Evolutionary conservation across 2,888 invertebrate species (phyloP).

Genomic region (Flabesymbios commensalis): DNA sequence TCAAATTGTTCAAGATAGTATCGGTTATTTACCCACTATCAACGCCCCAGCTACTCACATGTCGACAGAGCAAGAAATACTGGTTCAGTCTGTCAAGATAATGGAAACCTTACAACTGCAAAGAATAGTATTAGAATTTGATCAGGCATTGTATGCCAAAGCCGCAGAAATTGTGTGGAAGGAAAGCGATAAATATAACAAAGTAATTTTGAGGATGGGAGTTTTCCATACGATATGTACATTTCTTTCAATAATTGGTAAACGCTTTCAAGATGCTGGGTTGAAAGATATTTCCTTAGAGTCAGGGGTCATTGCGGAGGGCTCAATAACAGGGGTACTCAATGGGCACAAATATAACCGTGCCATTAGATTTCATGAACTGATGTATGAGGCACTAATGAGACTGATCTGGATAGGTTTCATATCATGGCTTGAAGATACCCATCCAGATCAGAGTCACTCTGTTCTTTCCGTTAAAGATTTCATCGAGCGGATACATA

Average conservation of each 20-base stretch:
- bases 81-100: constrained; percentile 15
- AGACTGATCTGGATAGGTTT: constrained; percentile 22
- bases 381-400: constrained; percentile 31
- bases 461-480: background rate
- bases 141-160: constrained; percentile 36
- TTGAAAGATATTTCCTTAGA: constrained; percentile 31
- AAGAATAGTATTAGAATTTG: constrained; percentile 19
- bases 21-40: constrained; percentile 23
- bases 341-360: constrained; percentile 18
- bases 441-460: background rate
- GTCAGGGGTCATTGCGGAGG: constrained; percentile 32
- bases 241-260: constrained; percentile 28
- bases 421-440: constrained; percentile 7
- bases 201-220: constrained; percentile 29
- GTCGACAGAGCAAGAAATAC: constrained; percentile 16
- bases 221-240: constrained; percentile 30
- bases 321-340: constrained; percentile 25
- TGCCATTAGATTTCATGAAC: constrained; percentile 19
- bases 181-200: constrained; percentile 13
- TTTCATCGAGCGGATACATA: background rate
- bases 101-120: constrained; percentile 12
- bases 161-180: constrained; percentile 33
- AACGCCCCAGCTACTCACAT: constrained; percentile 24
- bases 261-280: constrained; percentile 32
- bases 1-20: constrained; percentile 13